Conservation (phyloP, 2,113 vertebrate species). For the Neoarius graeffei region DNA sequence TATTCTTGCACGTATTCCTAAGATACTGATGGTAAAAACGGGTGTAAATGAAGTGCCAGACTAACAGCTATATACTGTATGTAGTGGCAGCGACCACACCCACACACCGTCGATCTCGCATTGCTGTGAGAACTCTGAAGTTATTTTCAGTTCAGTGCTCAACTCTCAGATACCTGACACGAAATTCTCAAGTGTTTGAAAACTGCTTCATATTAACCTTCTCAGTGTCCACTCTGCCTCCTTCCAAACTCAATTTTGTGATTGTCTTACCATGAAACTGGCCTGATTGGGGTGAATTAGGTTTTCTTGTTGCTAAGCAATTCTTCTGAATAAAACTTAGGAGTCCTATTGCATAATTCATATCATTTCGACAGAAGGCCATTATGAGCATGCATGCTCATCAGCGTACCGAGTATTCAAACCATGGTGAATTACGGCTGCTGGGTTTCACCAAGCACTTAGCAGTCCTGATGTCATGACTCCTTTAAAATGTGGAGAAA, state of each 20-base stretch:
- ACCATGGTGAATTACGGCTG: not conserved
- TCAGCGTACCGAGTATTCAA: not conserved
- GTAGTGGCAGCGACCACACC: too few species aligned
- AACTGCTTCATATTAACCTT: not conserved
- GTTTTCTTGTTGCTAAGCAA: slow-evolving; percentile 12
- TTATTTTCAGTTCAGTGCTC: not conserved
- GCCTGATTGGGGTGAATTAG: not conserved
- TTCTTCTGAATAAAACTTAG: slow-evolving; percentile 1
- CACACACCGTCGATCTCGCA: not conserved
- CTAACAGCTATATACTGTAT: not conserved
- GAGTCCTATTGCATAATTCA: slow-evolving; percentile 23
- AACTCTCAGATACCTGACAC: not conserved
- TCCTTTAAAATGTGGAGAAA: not conserved
- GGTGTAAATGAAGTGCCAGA: not conserved
- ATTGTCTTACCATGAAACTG: slow-evolving; percentile 23
- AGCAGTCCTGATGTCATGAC: not conserved
- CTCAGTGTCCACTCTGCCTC: not conserved
- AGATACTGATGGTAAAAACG: not conserved
- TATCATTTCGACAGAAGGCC: slow-evolving; percentile 3
- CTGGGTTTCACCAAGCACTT: not conserved
- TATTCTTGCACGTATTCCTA: not conserved
- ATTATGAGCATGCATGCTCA: not conserved
- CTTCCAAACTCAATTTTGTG: slow-evolving; percentile 28
- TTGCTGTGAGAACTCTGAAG: not conserved
- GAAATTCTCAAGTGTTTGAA: slow-evolving; percentile 11